phyloP scores from a whole-genome alignment of 2,797 vertebrate species.

The Notamacropus eugenii region DNA sequence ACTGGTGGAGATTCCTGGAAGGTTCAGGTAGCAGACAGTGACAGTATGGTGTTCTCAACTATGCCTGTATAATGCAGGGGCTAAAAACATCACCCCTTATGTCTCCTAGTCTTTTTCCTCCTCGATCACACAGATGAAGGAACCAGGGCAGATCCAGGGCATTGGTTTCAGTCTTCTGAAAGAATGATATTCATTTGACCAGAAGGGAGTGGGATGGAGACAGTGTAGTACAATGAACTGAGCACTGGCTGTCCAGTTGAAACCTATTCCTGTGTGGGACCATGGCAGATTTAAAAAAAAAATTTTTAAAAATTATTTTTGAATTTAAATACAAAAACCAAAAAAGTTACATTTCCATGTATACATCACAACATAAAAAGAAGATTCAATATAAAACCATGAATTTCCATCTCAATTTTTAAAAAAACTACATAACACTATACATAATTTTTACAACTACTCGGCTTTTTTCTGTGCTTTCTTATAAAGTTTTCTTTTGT shows the following conservation, averaged over 20 bases:
- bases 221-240: background rate
- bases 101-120: rapidly evolving
- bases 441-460: background rate
- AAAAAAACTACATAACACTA: background rate
- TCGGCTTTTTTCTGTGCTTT: background rate
- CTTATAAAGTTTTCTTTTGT: background rate
- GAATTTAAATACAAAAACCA: background rate
- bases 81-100: background rate
- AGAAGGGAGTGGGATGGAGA: background rate
- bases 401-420: background rate
- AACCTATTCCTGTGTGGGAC: background rate
- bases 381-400: background rate
- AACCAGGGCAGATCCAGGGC: background rate
- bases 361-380: background rate
- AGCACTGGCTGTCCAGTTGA: background rate
- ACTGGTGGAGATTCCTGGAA: background rate
- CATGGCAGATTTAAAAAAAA: background rate
- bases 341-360: background rate
- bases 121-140: background rate
- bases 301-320: background rate
- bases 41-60: background rate
- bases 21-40: background rate
- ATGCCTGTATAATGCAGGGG: background rate
- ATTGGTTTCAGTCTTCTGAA: background rate
- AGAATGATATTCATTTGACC: background rate